Conservation (phyloP, 2,888 invertebrate species). For the Sinotaia quadrata region DNA sequence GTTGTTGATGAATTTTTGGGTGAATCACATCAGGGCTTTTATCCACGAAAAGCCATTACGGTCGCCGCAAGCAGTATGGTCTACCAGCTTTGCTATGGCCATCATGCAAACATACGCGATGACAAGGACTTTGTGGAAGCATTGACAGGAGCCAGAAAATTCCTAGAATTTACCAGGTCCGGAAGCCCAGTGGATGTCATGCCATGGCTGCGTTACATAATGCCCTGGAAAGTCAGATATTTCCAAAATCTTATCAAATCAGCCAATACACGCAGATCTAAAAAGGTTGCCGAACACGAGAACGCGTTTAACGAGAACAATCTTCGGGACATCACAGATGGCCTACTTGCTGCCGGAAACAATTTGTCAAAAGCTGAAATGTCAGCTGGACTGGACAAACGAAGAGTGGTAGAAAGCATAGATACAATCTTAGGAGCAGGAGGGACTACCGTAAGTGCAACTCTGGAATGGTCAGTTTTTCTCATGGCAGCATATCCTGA, state of each 20-base stretch:
- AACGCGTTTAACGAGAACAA: constrained; percentile 31
- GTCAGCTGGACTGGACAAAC: constrained; percentile 51
- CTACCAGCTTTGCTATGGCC: constrained; percentile 34
- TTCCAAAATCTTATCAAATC: constrained; percentile 18
- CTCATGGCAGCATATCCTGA: constrained; percentile 57
- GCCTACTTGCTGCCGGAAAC: constrained; percentile 26
- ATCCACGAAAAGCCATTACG: background rate
- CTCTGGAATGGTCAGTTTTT: constrained; percentile 58
- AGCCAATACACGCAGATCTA: background rate
- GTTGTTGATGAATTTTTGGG: constrained; percentile 11
- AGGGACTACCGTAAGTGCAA: constrained; percentile 58
- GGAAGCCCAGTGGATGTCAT: constrained; percentile 45
- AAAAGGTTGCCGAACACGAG: constrained; percentile 36
- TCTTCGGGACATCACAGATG: constrained; percentile 44
- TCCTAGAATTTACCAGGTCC: constrained; percentile 26
- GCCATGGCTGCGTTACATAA: constrained; percentile 39
- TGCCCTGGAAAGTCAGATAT: constrained; percentile 24
- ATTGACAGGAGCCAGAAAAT: constrained; percentile 7
- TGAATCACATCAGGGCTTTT: constrained; percentile 8
- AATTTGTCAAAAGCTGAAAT: constrained; percentile 40
- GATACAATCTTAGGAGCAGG: constrained; percentile 64
- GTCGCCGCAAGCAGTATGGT: constrained; percentile 22
- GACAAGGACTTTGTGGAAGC: constrained; percentile 16
- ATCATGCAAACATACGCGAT: constrained; percentile 16
- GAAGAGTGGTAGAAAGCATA: constrained; percentile 55